Conservation (phyloP, 2,113 vertebrate genomes). For the Nycticebus coucang region DNA sequence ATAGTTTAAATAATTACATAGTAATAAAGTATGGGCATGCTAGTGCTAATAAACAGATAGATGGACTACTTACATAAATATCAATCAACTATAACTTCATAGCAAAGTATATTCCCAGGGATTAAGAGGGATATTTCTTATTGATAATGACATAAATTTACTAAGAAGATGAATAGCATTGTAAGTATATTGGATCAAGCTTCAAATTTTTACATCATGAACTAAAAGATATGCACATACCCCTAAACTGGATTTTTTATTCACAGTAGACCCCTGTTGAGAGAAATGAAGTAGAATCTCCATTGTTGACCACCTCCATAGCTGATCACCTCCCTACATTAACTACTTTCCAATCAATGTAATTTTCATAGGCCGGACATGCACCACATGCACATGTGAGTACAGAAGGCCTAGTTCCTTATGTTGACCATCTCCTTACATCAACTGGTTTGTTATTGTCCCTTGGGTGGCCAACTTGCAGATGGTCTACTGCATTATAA, state of each 20-base stretch:
- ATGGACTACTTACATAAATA: background rate
- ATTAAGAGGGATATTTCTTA: background rate
- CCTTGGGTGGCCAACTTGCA: too few species aligned
- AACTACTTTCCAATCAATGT: too few species aligned
- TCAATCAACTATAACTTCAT: background rate
- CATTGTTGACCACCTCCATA: too few species aligned
- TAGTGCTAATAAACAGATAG: background rate
- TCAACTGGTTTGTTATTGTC: too few species aligned
- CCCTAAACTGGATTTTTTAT: background rate
- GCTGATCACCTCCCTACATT: too few species aligned
- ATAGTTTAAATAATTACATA: background rate
- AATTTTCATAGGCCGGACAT: too few species aligned
- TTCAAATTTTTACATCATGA: conserved; percentile 54
- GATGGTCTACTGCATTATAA: background rate
- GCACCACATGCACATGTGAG: too few species aligned
- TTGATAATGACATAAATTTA: background rate
- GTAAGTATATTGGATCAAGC: background rate
- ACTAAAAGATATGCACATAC: background rate
- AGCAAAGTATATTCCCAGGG: background rate
- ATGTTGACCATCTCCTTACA: too few species aligned
- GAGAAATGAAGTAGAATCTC: background rate
- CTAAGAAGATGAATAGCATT: background rate
- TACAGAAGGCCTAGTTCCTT: too few species aligned
- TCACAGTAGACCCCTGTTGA: background rate
- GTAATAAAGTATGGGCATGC: background rate